phyloP scores from a whole-genome alignment of 2,888 invertebrate genomes.

The Alcis repandata region DNA sequence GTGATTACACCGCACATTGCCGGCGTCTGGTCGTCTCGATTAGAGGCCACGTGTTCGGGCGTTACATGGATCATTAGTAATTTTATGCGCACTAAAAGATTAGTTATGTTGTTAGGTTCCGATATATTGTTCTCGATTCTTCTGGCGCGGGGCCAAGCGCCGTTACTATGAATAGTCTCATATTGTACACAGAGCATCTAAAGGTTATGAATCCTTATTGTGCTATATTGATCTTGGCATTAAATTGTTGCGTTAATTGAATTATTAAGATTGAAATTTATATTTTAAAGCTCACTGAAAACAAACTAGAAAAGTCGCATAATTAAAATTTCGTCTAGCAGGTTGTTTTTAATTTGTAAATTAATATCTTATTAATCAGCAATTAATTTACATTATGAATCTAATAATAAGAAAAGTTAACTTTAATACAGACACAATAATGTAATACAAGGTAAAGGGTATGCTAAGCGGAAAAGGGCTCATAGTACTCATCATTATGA shows the following conservation, averaged over 20 bases:
- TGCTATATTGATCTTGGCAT: slow-evolving; percentile 1
- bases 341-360: background rate
- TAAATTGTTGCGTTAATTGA: slow-evolving; percentile 2
- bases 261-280: background rate
- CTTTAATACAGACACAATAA: no score
- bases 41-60: slow-evolving; percentile 38
- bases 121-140: slow-evolving; percentile 23
- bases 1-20: slow-evolving; percentile 1
- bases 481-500: no score
- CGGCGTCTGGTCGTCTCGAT: slow-evolving; percentile 37
- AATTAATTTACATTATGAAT: no score
- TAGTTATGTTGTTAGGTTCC: slow-evolving; percentile 24
- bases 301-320: background rate
- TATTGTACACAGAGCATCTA: slow-evolving; percentile 14
- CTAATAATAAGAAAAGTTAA: no score
- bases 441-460: no score
- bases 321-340: background rate
- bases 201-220: slow-evolving; percentile 11
- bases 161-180: slow-evolving; percentile 24
- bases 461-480: no score
- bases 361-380: background rate
- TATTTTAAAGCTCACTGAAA: background rate
- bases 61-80: slow-evolving; percentile 36
- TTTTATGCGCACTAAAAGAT: slow-evolving; percentile 38
- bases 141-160: slow-evolving; percentile 32